phyloP scores from a whole-genome alignment of 2,888 invertebrate genomes.

The Agrilus cyanescens region DNA sequence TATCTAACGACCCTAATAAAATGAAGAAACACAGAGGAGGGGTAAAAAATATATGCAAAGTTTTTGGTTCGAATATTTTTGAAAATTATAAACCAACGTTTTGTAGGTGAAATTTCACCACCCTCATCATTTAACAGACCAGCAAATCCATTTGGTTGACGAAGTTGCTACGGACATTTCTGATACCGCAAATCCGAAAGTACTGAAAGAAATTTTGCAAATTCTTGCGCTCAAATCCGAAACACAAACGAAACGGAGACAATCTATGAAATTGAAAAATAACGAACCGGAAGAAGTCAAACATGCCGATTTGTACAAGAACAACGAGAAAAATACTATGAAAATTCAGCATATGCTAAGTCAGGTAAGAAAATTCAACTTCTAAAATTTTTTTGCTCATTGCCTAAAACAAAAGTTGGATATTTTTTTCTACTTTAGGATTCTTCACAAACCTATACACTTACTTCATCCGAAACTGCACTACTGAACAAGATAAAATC shows the following conservation, averaged over 20 bases:
- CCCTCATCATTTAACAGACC: too few species aligned
- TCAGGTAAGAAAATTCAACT: background rate
- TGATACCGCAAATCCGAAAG: conserved; percentile 29
- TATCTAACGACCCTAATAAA: conserved; percentile 47
- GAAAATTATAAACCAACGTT: too few species aligned
- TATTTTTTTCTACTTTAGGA: too few species aligned
- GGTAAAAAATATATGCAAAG: conserved; percentile 24
- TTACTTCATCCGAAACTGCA: too few species aligned
- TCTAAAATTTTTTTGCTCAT: too few species aligned
- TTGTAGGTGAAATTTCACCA: too few species aligned
- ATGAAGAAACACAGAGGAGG: conserved; percentile 53
- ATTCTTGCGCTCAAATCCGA: conserved; percentile 19
- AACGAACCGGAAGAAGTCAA: background rate
- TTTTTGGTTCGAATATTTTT: too few species aligned
- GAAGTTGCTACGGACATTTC: conserved; percentile 11
- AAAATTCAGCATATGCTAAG: background rate
- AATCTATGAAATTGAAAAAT: background rate
- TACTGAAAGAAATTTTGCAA: conserved; percentile 26
- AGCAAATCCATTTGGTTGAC: too few species aligned
- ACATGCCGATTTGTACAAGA: background rate
- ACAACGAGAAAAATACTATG: background rate
- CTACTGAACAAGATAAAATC: too few species aligned
- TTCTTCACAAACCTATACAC: too few species aligned
- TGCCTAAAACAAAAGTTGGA: too few species aligned
- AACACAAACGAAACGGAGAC: conserved; percentile 31